phyloP scores from a whole-genome alignment of 2,888 invertebrate genomes.

The Gordius sp. region DNA sequence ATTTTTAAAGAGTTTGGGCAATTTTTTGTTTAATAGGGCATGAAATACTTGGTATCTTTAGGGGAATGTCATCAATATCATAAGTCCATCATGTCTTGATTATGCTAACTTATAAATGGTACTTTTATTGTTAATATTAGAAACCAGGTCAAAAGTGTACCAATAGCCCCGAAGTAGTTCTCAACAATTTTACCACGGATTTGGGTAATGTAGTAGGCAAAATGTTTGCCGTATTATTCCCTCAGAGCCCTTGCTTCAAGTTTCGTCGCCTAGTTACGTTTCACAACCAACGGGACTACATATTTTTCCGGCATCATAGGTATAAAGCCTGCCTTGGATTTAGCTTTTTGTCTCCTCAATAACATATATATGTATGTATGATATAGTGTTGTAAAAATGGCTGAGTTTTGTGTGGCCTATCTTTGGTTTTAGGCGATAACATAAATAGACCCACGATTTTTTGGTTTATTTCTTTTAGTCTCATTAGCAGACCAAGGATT shows the following conservation, averaged over 20 bases:
- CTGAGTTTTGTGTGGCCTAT: background rate
- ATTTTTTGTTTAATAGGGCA: no score
- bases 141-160: background rate
- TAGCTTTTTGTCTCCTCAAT: background rate
- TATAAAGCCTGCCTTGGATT: slow-evolving; percentile 26
- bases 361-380: background rate
- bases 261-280: slow-evolving; percentile 79
- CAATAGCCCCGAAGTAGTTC: slow-evolving; percentile 66
- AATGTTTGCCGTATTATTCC: slow-evolving; percentile 51
- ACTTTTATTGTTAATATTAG: background rate
- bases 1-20: no score
- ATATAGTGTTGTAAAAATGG: no score
- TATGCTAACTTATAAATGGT: background rate
- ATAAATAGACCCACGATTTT: background rate
- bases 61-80: background rate
- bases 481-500: no score
- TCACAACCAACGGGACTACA: slow-evolving; percentile 92
- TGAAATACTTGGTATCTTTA: background rate
- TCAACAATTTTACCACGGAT: slow-evolving; percentile 81
- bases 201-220: slow-evolving; percentile 64
- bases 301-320: slow-evolving; percentile 91
- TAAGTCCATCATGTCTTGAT: background rate
- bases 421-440: background rate
- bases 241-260: slow-evolving; percentile 74
- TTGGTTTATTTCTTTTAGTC: no score